Conservation (phyloP, 2,797 vertebrate genomes). For the Sarcophilus harrisii region DNA sequence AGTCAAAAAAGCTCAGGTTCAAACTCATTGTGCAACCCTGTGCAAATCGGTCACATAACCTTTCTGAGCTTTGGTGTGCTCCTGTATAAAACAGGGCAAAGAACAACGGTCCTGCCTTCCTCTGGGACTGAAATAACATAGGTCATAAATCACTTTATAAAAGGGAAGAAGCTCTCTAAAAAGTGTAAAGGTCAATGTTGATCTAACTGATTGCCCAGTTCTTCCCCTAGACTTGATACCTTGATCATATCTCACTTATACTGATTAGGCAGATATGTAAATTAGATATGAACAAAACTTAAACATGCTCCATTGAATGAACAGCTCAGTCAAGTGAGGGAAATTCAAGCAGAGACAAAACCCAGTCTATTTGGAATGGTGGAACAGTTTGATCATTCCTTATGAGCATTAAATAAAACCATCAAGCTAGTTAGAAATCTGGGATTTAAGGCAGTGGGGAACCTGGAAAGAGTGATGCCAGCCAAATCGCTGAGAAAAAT, state of each 20-base stretch:
- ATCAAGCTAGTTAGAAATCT: neutral
- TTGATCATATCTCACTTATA: neutral
- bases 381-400: neutral
- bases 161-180: neutral
- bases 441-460: neutral
- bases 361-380: neutral
- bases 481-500: neutral
- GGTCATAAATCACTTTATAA: neutral
- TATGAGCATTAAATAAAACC: neutral
- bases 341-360: neutral
- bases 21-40: neutral
- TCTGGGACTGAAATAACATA: neutral
- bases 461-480: neutral
- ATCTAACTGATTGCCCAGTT: neutral
- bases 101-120: neutral
- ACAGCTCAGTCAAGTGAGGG: neutral
- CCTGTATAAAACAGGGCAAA: neutral
- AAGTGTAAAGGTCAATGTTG: neutral
- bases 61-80: neutral
- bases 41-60: neutral
- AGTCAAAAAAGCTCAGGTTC: neutral
- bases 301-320: neutral
- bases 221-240: neutral
- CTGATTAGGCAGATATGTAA: neutral
- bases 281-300: neutral